phyloP scores from a whole-genome alignment of 2,113 vertebrate species.

The Noturus placidus region DNA sequence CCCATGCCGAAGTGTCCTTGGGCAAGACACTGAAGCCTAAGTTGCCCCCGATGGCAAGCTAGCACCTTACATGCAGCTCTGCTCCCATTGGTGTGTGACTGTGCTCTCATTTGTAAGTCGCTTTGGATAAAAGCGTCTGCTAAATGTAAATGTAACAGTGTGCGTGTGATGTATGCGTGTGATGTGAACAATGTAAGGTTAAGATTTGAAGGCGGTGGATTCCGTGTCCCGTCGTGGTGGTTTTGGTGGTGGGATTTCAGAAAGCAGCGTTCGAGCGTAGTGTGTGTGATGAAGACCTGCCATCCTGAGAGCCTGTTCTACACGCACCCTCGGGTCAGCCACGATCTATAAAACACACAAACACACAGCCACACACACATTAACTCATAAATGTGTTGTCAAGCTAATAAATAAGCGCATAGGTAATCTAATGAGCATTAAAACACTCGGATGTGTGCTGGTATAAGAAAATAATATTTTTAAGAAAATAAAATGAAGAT shows the following conservation, averaged over 20 bases:
- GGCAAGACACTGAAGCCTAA: too few species aligned
- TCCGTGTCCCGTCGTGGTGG: slow-evolving; percentile 82
- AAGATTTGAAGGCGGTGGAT: slow-evolving; percentile 75
- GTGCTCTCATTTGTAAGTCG: too few species aligned
- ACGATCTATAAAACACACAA: slow-evolving; percentile 78
- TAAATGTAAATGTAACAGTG: too few species aligned
- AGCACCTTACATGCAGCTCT: too few species aligned
- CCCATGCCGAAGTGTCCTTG: too few species aligned
- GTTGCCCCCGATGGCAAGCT: too few species aligned
- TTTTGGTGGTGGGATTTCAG: slow-evolving; percentile 78
- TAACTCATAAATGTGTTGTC: not conserved
- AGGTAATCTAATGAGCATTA: not conserved
- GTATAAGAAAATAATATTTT: not conserved
- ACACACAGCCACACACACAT: slow-evolving; percentile 28
- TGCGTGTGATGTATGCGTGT: too few species aligned
- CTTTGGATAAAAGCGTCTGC: too few species aligned
- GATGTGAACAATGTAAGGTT: slow-evolving; percentile 27
- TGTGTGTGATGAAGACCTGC: slow-evolving; percentile 83
- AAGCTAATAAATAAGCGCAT: not conserved
- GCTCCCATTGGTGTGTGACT: too few species aligned
- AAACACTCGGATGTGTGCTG: not conserved
- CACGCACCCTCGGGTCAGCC: slow-evolving; percentile 85
- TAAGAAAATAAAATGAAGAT: too few species aligned
- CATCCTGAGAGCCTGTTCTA: slow-evolving; percentile 84
- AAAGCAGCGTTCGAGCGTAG: slow-evolving; percentile 83